Base-by-base conservation (phyloP, 2,797 vertebrate genomes). In the Babyrousa celebensis region DNA sequence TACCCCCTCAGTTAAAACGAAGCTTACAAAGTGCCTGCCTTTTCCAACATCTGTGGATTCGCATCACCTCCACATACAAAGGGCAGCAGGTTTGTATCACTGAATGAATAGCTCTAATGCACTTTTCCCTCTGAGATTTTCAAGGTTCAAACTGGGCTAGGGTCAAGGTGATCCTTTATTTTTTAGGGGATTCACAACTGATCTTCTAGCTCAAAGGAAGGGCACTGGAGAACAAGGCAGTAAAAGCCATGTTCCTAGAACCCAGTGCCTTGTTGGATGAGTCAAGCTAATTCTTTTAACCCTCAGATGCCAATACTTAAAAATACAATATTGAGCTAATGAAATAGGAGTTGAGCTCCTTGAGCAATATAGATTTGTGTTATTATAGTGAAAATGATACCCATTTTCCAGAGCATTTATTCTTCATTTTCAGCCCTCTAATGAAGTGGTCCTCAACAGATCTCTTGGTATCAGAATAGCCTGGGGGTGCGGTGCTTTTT, bases 241-340 rank as follows among this genome's bases (percentile, higher is more conserved):
- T 43, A 5, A 71, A 84, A 60, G 0, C 0, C 15, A 16, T 75
- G 10, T 88, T 70, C 43, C 63, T 54, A 88, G 23, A 95, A 32
- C 16, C 12, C 27, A 25, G 5, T 56, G 36, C 65, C 52, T n/a
- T 74, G 20, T 7, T 70, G 75, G 16, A 56, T 83, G 17, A 83
- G 32, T 36, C 14, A 48, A 80, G 16, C 0, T 62, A n/a, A 85
- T 82, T 75, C n/a, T 90, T 94, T 75, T 68, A 78, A 58, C 16
- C 2, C 89, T 93, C 56, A 12, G 9, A 29, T 77, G 18, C 4
- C 71, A 90, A 56, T 12, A 54, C 36, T 74, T 91, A 72, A 87
- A 71, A 95, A 68, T 71, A 87, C 68, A 83, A 78, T 54, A 58
- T 67, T n/a, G 6, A 89, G 12, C 70, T 54, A 86, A 78, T 83